Evolutionary conservation across 2,113 vertebrate genomes (phyloP), one percentile per base, ranked within the genome.

Genomic region (Machaerirhynchus nigripectus): DNA sequence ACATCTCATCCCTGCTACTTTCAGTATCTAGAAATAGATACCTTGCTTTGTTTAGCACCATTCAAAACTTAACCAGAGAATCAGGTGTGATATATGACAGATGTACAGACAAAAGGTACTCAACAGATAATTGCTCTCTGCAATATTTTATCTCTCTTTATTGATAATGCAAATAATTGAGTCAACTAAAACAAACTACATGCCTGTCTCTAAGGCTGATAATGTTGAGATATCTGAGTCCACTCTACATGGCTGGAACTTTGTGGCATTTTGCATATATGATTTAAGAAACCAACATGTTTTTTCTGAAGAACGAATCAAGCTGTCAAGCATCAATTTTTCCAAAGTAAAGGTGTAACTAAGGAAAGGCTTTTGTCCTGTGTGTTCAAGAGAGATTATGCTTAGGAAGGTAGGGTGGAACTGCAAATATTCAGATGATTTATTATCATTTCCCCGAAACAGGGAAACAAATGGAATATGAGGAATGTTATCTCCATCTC

Each of bases 391-490:
- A 70, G 26, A 57, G n/a, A 13, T 77, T 64, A 47, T 61, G 68
- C 39, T 78, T 52, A 27, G 15, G 6, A 37, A 4, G 40, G 20
- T 37, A 83, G 76, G 35, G 37, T 55, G 67, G 69, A 93, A 95
- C 94, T 81, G 59, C 47, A 94, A 96, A 88, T 70, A 80, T 89
- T 93, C 77, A 76, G 35, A 74, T 52, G 82, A 93, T 87, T 95
- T 95, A 84, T 79, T 87, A 75, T 93, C 20, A 93, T 75, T 83
- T 37, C 55, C 70, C 53, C 95, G 87, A 96, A 97, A 95, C 12
- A 92, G n/a, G 46, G 80, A 96, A 96, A 93, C 70, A 95, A 96
- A 97, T 91, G 55, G 44, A 74, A 93, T 75, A 67, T 84, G 81
- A 93, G 28, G 20, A 95, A 83, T 91, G 31, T 35, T 83, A 82